phyloP scores from a whole-genome alignment of 2,797 vertebrate genomes.

The Somateria mollissima region DNA sequence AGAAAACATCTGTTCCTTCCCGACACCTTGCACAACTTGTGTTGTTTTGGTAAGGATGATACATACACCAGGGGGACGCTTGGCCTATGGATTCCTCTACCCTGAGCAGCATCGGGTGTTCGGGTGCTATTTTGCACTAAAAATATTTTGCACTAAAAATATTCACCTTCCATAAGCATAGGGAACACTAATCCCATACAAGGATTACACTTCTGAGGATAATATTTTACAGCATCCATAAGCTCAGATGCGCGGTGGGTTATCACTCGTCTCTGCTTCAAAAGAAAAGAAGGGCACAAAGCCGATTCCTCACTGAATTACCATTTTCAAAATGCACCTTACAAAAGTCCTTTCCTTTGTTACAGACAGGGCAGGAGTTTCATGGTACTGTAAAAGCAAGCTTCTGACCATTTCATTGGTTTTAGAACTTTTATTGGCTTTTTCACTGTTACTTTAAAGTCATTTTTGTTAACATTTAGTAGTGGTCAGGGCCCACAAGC shows the following conservation, averaged over 20 bases:
- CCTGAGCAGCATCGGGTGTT: background rate
- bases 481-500: accelerated
- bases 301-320: background rate
- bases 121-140: background rate
- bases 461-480: background rate
- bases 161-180: background rate
- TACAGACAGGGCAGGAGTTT: accelerated
- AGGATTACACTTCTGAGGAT: background rate
- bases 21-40: no score
- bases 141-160: background rate
- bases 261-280: background rate
- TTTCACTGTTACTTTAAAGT: background rate
- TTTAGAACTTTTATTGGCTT: background rate
- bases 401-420: background rate
- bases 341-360: background rate
- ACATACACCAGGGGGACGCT: no score
- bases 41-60: no score
- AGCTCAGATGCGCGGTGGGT: background rate
- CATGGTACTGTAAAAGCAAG: background rate
- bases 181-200: background rate
- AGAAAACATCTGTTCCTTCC: no score
- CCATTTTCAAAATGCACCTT: background rate
- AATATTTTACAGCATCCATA: background rate
- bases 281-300: background rate
- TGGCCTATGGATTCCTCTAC: background rate